phyloP scores from a whole-genome alignment of 2,888 invertebrate species.

The Serripes groenlandicus region DNA sequence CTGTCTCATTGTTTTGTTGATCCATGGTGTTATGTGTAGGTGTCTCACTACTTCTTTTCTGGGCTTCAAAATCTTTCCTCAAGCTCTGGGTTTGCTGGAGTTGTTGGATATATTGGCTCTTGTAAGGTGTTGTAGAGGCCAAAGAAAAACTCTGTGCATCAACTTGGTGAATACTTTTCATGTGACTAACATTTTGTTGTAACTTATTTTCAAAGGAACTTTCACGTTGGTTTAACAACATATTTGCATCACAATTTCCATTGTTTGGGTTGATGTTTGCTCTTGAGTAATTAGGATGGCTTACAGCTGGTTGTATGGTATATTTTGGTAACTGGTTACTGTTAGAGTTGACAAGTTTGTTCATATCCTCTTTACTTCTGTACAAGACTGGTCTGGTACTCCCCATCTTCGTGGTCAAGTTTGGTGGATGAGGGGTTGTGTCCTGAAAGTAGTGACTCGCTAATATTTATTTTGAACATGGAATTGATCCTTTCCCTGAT shows the following conservation, averaged over 20 bases:
- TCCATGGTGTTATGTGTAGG: not conserved
- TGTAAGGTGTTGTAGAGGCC: not conserved
- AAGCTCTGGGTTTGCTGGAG: not conserved
- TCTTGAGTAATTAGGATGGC: not conserved
- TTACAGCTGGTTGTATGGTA: not conserved
- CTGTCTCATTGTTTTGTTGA: not conserved
- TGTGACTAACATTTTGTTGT: not conserved
- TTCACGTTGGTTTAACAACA: no score
- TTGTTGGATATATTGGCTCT: no score
- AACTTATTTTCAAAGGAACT: not conserved
- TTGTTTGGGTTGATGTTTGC: not conserved
- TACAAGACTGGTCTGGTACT: constrained; percentile 41
- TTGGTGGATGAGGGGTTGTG: constrained; percentile 28
- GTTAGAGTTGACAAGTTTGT: constrained; percentile 10
- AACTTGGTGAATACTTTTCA: not conserved
- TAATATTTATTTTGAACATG: not conserved
- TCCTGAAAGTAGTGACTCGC: constrained; percentile 18
- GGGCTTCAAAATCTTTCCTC: not conserved
- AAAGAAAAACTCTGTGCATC: not conserved
- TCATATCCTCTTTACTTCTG: constrained; percentile 54
- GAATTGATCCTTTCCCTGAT: not conserved
- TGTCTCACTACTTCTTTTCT: not conserved
- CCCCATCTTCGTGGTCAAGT: constrained; percentile 55
- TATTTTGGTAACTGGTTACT: no score
- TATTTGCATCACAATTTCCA: not conserved